phyloP scores from a whole-genome alignment of 1,140 invertebrate genomes.

The Ptiloglossa arizonensis region DNA sequence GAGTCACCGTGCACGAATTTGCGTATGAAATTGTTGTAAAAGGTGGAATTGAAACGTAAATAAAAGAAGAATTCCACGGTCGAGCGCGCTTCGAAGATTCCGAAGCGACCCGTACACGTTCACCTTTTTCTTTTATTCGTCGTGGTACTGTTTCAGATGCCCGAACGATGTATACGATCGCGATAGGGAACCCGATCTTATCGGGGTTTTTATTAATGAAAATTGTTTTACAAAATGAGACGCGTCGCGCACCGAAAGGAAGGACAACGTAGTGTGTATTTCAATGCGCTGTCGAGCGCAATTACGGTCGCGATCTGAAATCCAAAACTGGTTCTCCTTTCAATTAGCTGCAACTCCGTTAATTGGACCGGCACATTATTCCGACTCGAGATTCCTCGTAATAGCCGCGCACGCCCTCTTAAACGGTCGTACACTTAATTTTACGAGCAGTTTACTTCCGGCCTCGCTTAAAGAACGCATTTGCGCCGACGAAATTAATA shows the following conservation, averaged over 20 bases:
- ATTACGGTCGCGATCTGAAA: conserved; percentile 19
- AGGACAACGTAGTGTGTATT: background rate
- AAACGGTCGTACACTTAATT: conserved; percentile 30
- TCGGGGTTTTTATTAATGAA: background rate
- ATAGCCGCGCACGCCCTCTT: conserved; percentile 2
- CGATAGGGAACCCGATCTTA: background rate
- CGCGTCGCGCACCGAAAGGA: background rate
- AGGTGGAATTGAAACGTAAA: background rate
- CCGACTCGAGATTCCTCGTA: conserved; percentile 10
- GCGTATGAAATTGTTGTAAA: background rate
- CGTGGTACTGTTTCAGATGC: background rate
- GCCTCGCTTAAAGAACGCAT: background rate
- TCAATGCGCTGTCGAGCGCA: background rate
- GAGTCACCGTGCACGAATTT: conserved; percentile 20
- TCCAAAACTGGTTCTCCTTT: conserved; percentile 37
- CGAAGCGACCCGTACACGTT: no score
- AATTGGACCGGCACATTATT: conserved; percentile 17
- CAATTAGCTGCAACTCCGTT: conserved; percentile 34
- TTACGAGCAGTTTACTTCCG: background rate
- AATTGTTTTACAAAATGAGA: background rate
- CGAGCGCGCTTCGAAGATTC: no score
- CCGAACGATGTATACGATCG: background rate
- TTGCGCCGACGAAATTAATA: conserved; percentile 21
- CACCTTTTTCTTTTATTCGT: no score
- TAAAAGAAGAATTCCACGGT: no score